Evolutionary conservation across 2,888 invertebrate species (phyloP).

Genomic region (Machimus rusticus): DNA sequence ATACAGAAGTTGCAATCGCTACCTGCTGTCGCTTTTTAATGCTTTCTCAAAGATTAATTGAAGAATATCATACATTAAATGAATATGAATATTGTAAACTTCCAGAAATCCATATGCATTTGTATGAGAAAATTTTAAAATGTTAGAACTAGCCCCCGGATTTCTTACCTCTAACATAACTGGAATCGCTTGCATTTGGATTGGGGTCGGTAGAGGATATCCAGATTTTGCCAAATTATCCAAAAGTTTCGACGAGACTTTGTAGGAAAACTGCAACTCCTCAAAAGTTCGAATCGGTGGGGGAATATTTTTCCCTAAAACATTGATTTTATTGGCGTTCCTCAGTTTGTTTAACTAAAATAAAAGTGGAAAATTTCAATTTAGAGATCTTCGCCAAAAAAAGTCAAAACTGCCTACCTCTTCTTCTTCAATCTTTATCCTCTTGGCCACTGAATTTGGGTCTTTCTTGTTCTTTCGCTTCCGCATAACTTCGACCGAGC

Average conservation of each 20-base stretch:
- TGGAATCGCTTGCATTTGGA: constrained; percentile 93
- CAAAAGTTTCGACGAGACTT: constrained; percentile 69
- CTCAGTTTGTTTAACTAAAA: constrained; percentile 71
- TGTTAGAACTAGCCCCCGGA: no score
- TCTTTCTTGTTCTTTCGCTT: constrained; percentile 65
- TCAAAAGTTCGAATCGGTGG: constrained; percentile 76
- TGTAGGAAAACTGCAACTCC: constrained; percentile 68
- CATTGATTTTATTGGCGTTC: constrained; percentile 79
- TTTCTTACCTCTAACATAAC: constrained; percentile 77
- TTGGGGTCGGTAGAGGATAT: constrained; percentile 81
- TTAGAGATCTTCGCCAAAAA: neutral
- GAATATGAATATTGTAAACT: neutral
- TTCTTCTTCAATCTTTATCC: constrained; percentile 51
- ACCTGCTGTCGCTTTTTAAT: no score
- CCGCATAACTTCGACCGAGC: constrained; percentile 57
- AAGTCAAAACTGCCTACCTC: constrained; percentile 50
- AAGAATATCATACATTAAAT: no score
- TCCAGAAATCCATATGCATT: no score
- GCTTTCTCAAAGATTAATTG: no score
- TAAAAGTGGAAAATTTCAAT: constrained; percentile 37
- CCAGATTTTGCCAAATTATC: constrained; percentile 75
- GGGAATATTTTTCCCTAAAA: constrained; percentile 81
- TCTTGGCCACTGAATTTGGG: constrained; percentile 63
- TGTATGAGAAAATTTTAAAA: no score
- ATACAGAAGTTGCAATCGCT: no score